Evolutionary conservation across 2,113 vertebrate genomes (phyloP), one percentile per base, ranked within the genome.

Genomic region (Grallaria varia): DNA sequence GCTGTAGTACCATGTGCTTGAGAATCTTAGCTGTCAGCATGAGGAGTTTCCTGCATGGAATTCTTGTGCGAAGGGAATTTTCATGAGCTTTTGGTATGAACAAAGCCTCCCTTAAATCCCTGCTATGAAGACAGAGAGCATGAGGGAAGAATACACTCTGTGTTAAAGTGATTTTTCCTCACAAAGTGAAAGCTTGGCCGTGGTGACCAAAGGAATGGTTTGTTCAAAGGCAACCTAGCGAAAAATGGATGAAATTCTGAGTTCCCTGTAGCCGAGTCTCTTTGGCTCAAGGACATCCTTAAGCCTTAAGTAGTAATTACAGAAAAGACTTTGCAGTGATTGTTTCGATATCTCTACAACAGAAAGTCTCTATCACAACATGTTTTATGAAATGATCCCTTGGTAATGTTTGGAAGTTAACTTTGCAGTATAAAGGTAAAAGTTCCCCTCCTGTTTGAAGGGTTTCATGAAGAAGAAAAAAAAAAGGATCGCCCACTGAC

Each of bases 401-500:
- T 35, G 80, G 20, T 75, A 79, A 78, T 53, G 55, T 49, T 40
- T 90, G 79, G 68, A 64, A 93, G 62, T 62, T 87, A 88, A 69
- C 31, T 90, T 79, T 82, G 66, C 33, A 77, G 39, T 90, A 76
- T 72, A 71, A 88, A 90, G 82, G 85, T 60, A 89, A 94, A 90
- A 94, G 82, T 92, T 96, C 69, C 45, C 33, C 33, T 95, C 31
- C 63, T 82, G 18, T 94, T 82, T 79, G 64, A 56, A 96, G n/a
- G 40, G n/a, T 78, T 95, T 81, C 4, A 68, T 86, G 33, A 68
- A 83, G 68, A 80, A 88, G 50, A 30, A 8, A 40, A 79, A 64
- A 59, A 40, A 8, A 44, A 76, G 80, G 88, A 93, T 96, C 94
- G 80, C 94, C 90, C 90, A 90, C 94, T 67, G 50, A 96, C 83